A percentile compares a stretch with the other conserved stretches of the same genome.
Conservation (phyloP, 2,888 invertebrate genomes). For the Rhingia rostrata region DNA sequence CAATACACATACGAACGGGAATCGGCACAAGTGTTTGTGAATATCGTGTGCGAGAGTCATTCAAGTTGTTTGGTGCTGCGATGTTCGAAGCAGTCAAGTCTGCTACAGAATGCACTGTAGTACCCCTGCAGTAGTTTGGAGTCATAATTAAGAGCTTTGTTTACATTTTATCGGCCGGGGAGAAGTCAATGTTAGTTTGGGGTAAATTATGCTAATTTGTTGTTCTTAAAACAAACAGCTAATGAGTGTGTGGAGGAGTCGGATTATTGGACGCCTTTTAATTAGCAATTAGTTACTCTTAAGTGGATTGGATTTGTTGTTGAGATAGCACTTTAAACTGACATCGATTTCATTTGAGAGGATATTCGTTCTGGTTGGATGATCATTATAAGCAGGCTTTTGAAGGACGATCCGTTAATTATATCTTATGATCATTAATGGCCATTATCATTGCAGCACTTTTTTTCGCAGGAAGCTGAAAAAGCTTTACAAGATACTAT, state of each 20-base stretch:
- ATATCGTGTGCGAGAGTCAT: neutral
- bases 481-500: too few relatives aligned
- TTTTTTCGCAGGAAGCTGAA: too few relatives aligned
- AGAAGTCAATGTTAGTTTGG: neutral
- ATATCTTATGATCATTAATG: too few relatives aligned
- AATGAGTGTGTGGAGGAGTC: neutral
- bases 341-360: too few relatives aligned
- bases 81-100: slow-evolving; percentile 17
- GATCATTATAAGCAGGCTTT: too few relatives aligned
- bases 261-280: neutral
- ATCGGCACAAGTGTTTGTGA: slow-evolving; percentile 45
- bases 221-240: slow-evolving; percentile 10
- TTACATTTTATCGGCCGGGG: slow-evolving; percentile 20
- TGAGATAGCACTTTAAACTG: too few relatives aligned
- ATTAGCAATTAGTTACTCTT: neutral
- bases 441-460: too few relatives aligned
- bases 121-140: slow-evolving; percentile 24
- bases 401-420: too few relatives aligned
- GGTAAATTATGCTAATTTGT: neutral
- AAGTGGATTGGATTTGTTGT: neutral
- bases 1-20: slow-evolving; percentile 38
- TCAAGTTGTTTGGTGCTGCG: slow-evolving; percentile 39
- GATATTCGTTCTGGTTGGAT: too few relatives aligned
- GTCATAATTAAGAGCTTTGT: slow-evolving; percentile 45
- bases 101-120: slow-evolving; percentile 34